Evolutionary conservation across 2,797 vertebrate species (phyloP).

Genomic region (Lutra lutra): DNA sequence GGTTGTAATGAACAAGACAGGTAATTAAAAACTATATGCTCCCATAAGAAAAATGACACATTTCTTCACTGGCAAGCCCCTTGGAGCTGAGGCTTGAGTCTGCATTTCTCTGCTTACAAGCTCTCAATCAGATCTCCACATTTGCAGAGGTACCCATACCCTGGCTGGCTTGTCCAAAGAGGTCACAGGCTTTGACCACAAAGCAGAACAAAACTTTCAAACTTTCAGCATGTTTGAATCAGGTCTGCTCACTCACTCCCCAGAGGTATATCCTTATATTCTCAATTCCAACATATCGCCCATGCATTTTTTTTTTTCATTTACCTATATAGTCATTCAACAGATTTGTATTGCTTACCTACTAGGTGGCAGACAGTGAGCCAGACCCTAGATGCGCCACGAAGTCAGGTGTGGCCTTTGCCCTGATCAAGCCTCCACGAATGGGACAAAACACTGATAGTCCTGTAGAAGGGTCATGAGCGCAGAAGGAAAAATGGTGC

Average conservation of each 20-base stretch:
- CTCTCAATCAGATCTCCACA: too few relatives aligned
- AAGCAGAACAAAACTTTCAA: neutral
- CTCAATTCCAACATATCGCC: neutral
- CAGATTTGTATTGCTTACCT: neutral
- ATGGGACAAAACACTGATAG: neutral
- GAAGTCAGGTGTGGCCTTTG: neutral
- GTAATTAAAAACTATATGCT: neutral
- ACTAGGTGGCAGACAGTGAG: neutral
- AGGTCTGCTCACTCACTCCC: neutral
- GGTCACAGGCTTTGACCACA: neutral
- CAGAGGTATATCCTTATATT: neutral
- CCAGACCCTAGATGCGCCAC: neutral
- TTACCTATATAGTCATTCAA: neutral
- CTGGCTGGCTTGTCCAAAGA: neutral
- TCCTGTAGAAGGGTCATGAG: neutral
- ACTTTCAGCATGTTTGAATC: neutral
- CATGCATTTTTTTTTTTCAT: neutral
- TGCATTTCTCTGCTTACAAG: neutral
- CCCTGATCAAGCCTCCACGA: rapidly evolving
- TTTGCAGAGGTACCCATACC: neutral
- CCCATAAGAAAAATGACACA: neutral
- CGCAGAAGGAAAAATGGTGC: neutral
- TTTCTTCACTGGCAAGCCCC: neutral
- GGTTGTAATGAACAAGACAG: neutral
- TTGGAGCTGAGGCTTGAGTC: neutral